Base-by-base conservation (phyloP, 2,113 vertebrate genomes). In the Casuarius casuarius region DNA sequence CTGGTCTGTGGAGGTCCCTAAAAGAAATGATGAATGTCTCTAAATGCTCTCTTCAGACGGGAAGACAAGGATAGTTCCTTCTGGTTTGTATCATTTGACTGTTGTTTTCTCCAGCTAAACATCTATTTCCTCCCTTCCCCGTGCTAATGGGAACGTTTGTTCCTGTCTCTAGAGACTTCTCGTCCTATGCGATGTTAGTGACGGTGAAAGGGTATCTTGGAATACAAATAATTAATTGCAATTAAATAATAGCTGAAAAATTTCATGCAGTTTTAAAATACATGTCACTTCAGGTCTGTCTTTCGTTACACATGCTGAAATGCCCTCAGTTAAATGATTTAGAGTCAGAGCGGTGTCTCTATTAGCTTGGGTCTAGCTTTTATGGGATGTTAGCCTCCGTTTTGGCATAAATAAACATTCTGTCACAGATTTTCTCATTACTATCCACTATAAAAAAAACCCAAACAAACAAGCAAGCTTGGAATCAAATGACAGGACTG, bases 111-210 rank as follows among this genome's bases (percentile, higher is more conserved):
- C 44, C 89, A 33, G 9, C 5, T 21, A 84, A 89, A 44, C 10
- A 25, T 74, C 46, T 49, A 7, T 35, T 59, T 92, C 89, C 54
- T 85, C 52, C 61, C 80, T 26, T 52, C 14, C 31, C 51, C 42
- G 9, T 51, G 26, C 21, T 7, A 31, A 7, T 35, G 6, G 9
- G 28, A 58, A 31, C 28, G 15, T 15, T 58, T 58, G 54, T 7
- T 31, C 33, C 79, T 31, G 42, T 25, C 33, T 38, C 23, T 8
- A 40, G 46, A 61, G 33, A 15, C 16, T 31, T 48, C 54, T 54
- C 28, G 13, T 63, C 63, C 19, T 25, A 5, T 0, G 0, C 7
- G 4, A 9, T 1, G 4, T 28, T 14, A 15, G 54, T 14, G 72
- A 28, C 10, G 23, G 54, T 20, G 48, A 15, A 40, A 63, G 23